Evolutionary conservation across 2,113 vertebrate species (phyloP).

Genomic region (Callopanchax toddi): DNA sequence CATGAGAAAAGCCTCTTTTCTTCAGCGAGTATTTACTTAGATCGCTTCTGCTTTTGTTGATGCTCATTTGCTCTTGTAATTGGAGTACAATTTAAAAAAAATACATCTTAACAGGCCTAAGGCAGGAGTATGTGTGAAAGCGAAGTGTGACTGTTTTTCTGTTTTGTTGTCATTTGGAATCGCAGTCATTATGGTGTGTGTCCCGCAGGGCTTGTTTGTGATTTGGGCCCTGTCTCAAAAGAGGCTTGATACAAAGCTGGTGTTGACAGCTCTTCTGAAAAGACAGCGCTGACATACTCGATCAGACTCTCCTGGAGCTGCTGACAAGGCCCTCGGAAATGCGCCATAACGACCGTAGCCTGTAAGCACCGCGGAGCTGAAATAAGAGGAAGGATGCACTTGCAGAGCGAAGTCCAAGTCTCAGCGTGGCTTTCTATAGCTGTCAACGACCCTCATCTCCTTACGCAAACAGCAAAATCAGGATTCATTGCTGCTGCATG

Average conservation of each 20-base stretch:
- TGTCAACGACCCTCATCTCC: constrained; percentile 39
- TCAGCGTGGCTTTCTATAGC: constrained; percentile 40
- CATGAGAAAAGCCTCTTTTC: constrained; percentile 6
- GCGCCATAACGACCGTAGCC: constrained; percentile 42
- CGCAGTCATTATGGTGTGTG: constrained; percentile 19
- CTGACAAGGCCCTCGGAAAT: constrained; percentile 68
- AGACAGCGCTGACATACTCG: constrained; percentile 72
- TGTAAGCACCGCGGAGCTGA: constrained; percentile 27
- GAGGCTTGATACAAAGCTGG: constrained; percentile 67
- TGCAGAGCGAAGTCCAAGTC: constrained; percentile 23
- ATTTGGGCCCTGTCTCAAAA: constrained; percentile 55
- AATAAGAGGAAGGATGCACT: constrained; percentile 37
- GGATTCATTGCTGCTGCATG: constrained; percentile 13
- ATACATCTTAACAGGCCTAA: constrained; percentile 15
- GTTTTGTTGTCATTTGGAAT: constrained; percentile 46
- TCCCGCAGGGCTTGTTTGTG: constrained; percentile 69
- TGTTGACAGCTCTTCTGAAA: constrained; percentile 69
- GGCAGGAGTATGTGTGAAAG: constrained; percentile 15
- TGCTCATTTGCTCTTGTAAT: constrained; percentile 29
- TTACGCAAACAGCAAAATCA: constrained; percentile 23
- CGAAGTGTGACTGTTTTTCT: constrained; percentile 25
- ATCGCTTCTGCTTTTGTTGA: constrained; percentile 19
- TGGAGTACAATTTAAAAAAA: constrained; percentile 12
- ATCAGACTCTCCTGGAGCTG: constrained; percentile 65
- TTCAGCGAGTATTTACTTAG: constrained; percentile 6